Evolutionary conservation across 2,797 vertebrate genomes (phyloP).

Genomic region (Lagorchestes hirsutus): DNA sequence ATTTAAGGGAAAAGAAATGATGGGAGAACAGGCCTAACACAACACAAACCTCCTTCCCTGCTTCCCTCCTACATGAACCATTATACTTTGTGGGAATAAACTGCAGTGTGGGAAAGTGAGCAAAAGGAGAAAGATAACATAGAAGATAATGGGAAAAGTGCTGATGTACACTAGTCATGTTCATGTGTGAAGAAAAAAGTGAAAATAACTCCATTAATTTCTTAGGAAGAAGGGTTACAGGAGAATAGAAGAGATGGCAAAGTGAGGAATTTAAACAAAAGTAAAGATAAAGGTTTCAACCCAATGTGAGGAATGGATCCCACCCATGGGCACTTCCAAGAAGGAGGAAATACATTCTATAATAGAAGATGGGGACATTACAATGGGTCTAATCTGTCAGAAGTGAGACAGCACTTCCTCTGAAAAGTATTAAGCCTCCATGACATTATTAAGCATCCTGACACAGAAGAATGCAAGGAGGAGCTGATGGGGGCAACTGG

Average conservation of each 20-base stretch:
- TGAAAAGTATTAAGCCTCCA: neutral
- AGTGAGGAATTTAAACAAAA: neutral
- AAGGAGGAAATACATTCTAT: neutral
- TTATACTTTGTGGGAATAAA: neutral
- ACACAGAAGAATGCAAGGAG: neutral
- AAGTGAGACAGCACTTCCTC: neutral
- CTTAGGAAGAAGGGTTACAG: neutral
- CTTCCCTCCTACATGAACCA: neutral
- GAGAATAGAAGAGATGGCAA: neutral
- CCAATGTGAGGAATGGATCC: neutral
- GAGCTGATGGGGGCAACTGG: neutral
- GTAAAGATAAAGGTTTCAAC: neutral
- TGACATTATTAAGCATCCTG: neutral
- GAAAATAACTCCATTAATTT: neutral
- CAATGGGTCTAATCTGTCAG: neutral
- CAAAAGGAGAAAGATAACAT: neutral
- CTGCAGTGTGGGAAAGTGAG: neutral
- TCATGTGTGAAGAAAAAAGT: neutral
- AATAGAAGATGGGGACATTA: neutral
- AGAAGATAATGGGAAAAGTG: neutral
- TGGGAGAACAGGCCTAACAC: neutral
- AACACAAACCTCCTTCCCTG: neutral
- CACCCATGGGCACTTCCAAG: neutral
- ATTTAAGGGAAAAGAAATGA: neutral
- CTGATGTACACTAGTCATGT: neutral